A percentile compares a stretch with the other conserved stretches of the same genome.
Evolutionary conservation across 2,113 vertebrate species (phyloP).

Genomic region (Empidonax alnorum): DNA sequence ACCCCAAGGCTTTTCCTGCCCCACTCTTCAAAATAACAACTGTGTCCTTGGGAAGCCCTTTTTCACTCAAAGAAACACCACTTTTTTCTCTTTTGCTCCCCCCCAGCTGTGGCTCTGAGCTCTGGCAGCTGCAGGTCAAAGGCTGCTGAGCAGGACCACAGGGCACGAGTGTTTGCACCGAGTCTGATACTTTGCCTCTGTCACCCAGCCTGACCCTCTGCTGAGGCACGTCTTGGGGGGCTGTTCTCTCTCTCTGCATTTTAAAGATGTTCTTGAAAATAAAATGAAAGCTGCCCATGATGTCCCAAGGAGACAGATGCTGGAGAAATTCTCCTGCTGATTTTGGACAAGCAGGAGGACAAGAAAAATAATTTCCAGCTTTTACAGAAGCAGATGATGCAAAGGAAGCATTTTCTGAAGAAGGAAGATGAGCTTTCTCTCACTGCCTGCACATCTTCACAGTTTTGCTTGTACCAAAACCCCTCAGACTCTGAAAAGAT

Average conservation of each 20-base stretch:
- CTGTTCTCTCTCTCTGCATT: not conserved
- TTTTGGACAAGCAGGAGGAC: not conserved
- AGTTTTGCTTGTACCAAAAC: not conserved
- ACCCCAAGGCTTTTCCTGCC: not conserved
- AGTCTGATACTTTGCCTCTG: not conserved
- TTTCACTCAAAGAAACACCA: not conserved
- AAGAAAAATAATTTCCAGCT: not conserved
- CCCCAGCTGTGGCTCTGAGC: not conserved
- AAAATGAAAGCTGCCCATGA: not conserved
- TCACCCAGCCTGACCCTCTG: not conserved
- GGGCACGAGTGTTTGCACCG: fast-evolving
- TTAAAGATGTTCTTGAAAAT: not conserved
- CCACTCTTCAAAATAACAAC: not conserved
- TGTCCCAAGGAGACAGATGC: not conserved
- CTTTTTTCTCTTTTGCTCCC: not conserved
- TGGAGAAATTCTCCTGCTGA: not conserved
- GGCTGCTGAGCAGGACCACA: not conserved
- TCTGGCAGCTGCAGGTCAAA: not conserved
- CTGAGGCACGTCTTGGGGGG: not conserved
- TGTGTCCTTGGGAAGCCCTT: not conserved
- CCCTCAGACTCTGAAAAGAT: not conserved
- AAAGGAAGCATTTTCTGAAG: not conserved
- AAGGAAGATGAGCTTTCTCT: not conserved
- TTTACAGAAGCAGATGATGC: not conserved
- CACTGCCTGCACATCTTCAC: not conserved